Conservation (phyloP, 2,888 invertebrate species). For the Sclerodermus sp. region DNA sequence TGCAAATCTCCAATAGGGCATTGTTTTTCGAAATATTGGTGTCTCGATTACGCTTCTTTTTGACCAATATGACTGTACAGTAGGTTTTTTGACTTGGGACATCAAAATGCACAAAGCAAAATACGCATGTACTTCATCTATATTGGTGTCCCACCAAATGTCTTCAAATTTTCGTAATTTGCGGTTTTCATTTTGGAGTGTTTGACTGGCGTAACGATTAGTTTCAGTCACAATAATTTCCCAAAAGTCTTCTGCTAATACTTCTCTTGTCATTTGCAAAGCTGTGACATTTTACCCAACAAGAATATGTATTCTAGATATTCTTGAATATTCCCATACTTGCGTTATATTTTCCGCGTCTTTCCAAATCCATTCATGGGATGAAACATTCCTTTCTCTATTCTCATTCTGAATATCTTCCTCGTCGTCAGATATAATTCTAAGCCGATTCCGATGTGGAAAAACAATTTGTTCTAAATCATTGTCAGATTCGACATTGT, state of each 20-base stretch:
- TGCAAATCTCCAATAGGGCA: constrained; percentile 6
- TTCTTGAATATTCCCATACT: constrained; percentile 9
- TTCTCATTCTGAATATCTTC: too few relatives aligned
- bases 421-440: too few relatives aligned
- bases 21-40: too few relatives aligned
- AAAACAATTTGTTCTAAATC: too few relatives aligned
- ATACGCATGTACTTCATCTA: constrained; percentile 25
- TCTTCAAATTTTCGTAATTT: constrained; percentile 17
- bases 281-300: constrained; percentile 12
- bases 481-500: too few relatives aligned
- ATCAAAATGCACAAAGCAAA: constrained; percentile 28
- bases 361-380: constrained; percentile 13
- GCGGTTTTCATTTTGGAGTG: constrained; percentile 10
- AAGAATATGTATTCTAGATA: constrained; percentile 8
- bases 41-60: constrained; percentile 19
- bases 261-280: too few relatives aligned
- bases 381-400: too few relatives aligned
- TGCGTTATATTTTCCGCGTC: constrained; percentile 10
- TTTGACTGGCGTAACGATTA: too few relatives aligned
- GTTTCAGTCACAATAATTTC: too few relatives aligned
- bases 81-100: constrained; percentile 27
- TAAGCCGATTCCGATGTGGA: too few relatives aligned
- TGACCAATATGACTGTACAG: constrained; percentile 14
- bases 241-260: too few relatives aligned
- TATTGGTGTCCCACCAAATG: constrained; percentile 19